Percentiles rank a stretch among this genome's conserved stretches.
These are phyloP conservation scores for Melopsittacus undulatus DNA, from an alignment of 2,797 vertebrate genomes.

Conservation along the genomic window DNA sequence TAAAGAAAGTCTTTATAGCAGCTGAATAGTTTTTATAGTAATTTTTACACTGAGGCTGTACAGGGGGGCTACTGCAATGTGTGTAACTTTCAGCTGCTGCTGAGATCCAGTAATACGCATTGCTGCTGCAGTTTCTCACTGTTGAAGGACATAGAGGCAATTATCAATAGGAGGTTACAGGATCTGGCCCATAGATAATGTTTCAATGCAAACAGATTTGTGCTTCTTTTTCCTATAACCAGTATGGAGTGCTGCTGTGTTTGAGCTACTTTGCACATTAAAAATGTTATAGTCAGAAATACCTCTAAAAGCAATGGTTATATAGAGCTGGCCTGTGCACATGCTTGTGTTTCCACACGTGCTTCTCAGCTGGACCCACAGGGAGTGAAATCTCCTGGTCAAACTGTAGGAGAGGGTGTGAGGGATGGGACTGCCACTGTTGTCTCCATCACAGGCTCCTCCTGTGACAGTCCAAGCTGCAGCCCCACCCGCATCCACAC, in stretches of 20 bases:
- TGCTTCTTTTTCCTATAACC: background rate
- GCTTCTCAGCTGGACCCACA: background rate
- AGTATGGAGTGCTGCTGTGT: background rate
- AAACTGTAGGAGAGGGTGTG: rapidly evolving
- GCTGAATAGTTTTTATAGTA: background rate
- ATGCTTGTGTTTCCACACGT: rapidly evolving
- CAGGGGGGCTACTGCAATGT: background rate
- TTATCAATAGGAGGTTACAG: background rate
- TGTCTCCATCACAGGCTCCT: background rate
- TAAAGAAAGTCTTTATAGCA: background rate
- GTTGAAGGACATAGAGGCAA: background rate
- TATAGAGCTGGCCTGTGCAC: rapidly evolving
- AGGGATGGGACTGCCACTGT: background rate
- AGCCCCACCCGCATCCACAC: rapidly evolving
- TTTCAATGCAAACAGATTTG: background rate
- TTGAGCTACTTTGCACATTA: background rate
- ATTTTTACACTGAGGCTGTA: background rate
- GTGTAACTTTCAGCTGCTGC: background rate
- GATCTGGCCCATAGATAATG: background rate
- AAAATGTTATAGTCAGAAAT: background rate
- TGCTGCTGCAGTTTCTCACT: background rate
- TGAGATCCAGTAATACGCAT: background rate
- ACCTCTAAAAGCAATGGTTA: background rate
- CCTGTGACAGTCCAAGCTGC: background rate
- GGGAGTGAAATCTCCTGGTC: background rate